Evolutionary conservation across 2,113 vertebrate species (phyloP), one percentile per base, ranked within the genome.

Genomic region (Chionodraco myersi): DNA sequence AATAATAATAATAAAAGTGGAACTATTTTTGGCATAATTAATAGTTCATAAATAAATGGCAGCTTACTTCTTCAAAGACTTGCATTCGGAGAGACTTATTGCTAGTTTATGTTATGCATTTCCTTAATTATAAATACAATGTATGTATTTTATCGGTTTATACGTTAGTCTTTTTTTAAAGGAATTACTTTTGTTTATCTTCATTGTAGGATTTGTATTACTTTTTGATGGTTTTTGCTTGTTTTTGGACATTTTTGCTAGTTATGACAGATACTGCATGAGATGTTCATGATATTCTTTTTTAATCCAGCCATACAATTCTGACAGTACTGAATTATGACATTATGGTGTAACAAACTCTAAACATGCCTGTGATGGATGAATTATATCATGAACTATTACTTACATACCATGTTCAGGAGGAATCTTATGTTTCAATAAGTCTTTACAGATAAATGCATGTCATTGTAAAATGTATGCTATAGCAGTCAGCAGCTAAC

Each of bases 401-500:
- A 41, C 36, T 79, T 86, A 68, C 71, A 70, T 59, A 41, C 48
- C 53, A 73, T 34, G 41, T 78, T 82, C 58, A 82, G 15, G 49
- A 72, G 48, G 53, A 80, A 79, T 72, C 77, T 86, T 71, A 81
- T 7, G 0, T 90, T 88, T 89, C 88, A 84, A 80, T 72, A 75
- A 72, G 72, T 34, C 74, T 54, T 64, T 49, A 60, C 68, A 81
- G 85, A 86, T 80, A 86, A 73, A 88, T 65, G 65, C 44, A 56
- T 21, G 66, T 83, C 79, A 74, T 36, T 83, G 69, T 51, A 61
- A 72, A 72, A 77, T 71, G 77, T 62, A 57, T 53, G 71, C 63
- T 73, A 30, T 30, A 81, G 62, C 65, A 72, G 73, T 63, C 41
- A 47, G 60, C 11, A 16, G 75, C 69, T 74, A 62, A 72, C 47